Evolutionary conservation across 2,113 vertebrate genomes (phyloP).

Genomic region (Esox niger): DNA sequence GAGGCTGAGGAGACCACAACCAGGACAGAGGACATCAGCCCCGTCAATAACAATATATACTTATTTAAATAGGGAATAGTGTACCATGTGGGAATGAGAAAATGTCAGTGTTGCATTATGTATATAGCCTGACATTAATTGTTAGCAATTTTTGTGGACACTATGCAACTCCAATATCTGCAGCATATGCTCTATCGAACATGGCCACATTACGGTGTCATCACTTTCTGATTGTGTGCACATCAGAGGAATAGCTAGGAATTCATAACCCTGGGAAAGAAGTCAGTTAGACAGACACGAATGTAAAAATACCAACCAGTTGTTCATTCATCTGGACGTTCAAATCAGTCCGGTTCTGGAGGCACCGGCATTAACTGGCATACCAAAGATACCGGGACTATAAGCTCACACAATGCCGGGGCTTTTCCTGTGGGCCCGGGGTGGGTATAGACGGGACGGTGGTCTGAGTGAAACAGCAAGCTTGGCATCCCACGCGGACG

Average conservation of each 20-base stretch:
- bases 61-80: not conserved
- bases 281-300: not conserved
- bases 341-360: constrained; percentile 4
- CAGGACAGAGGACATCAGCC: not conserved
- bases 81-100: not conserved
- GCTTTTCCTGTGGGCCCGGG: not conserved
- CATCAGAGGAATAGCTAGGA: not conserved
- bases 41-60: too few relatives aligned
- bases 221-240: not conserved
- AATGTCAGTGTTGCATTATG: not conserved
- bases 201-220: not conserved
- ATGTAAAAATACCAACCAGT: not conserved
- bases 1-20: not conserved
- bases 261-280: not conserved
- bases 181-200: not conserved
- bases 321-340: not conserved
- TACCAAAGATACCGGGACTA: not conserved
- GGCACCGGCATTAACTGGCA: not conserved
- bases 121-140: too few relatives aligned
- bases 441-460: not conserved
- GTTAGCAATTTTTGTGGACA: not conserved
- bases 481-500: constrained; percentile 13
- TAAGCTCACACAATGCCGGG: constrained; percentile 4
- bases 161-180: not conserved
- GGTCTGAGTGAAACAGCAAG: not conserved